A percentile compares a stretch with the other conserved stretches of the same genome.
These are phyloP conservation scores for Phymatocera aterrima DNA, from an alignment of 2,888 invertebrate species.

Conservation along the genomic window DNA sequence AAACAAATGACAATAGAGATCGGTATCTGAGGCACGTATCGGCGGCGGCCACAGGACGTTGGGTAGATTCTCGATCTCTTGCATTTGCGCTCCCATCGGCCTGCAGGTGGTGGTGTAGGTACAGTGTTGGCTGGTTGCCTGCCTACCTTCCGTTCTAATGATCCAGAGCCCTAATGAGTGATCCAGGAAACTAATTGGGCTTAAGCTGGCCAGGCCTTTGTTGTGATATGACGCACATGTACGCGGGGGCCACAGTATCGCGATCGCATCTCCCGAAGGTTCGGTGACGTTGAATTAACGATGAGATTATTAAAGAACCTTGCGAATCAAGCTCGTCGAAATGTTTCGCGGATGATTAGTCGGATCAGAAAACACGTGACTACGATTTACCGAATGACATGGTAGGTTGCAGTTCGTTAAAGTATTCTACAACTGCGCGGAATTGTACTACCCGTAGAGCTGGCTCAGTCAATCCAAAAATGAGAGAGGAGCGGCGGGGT, in stretches of 20 bases:
- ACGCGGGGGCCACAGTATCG: conserved; percentile 9
- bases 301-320: not conserved
- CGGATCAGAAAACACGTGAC: conserved; percentile 4
- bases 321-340: not conserved
- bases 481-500: not conserved
- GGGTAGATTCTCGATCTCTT: conserved; percentile 45
- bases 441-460: not conserved
- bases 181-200: conserved; percentile 71
- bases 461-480: not conserved
- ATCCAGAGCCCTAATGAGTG: conserved; percentile 64
- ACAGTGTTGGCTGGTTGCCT: conserved; percentile 18
- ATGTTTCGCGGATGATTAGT: not conserved
- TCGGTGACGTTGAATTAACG: conserved; percentile 22
- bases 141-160: conserved; percentile 31
- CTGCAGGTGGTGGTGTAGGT: conserved; percentile 66
- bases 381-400: not conserved
- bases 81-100: conserved; percentile 52
- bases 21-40: conserved; percentile 57
- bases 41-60: conserved; percentile 50
- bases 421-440: not conserved
- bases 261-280: conserved; percentile 37
- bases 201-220: conserved; percentile 58
- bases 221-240: conserved; percentile 47
- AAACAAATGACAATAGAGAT: conserved; percentile 74
- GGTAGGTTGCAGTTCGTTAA: not conserved